Evolutionary conservation across 1,140 invertebrate genomes (phyloP).

Genomic region (Drosophila sucinea): DNA sequence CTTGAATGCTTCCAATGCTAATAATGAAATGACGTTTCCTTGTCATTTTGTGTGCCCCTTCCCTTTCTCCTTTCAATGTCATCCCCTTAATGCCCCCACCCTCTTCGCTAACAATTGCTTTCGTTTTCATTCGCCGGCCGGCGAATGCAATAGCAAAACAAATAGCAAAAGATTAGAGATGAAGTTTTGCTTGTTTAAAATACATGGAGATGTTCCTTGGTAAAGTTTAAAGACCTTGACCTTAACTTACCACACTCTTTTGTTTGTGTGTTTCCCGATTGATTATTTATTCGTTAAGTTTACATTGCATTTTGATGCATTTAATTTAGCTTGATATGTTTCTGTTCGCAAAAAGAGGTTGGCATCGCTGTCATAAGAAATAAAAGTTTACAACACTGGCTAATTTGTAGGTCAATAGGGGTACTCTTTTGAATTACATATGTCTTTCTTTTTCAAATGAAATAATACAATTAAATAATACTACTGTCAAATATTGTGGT

Average conservation of each 20-base stretch:
- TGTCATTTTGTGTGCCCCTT: constrained; percentile 23
- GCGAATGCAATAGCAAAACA: constrained; percentile 8
- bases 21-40: constrained; percentile 33
- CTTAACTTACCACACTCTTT: not conserved
- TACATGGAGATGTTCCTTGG: too few relatives aligned
- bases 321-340: not conserved
- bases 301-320: not conserved
- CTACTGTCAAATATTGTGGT: too few relatives aligned
- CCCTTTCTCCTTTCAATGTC: not conserved
- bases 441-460: too few relatives aligned
- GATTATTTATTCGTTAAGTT: not conserved
- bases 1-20: constrained; percentile 23
- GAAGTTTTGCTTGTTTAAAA: not conserved
- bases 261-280: not conserved
- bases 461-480: too few relatives aligned
- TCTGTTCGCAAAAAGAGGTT: not conserved
- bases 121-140: constrained; percentile 33
- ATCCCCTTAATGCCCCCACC: not conserved
- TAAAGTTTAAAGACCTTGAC: not conserved
- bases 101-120: constrained; percentile 1
- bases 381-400: not conserved
- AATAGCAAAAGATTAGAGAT: not conserved
- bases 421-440: not conserved
- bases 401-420: not conserved
- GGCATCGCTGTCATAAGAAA: not conserved